phyloP scores from a whole-genome alignment of 2,113 vertebrate species.

The Chascanopsetta lugubris region DNA sequence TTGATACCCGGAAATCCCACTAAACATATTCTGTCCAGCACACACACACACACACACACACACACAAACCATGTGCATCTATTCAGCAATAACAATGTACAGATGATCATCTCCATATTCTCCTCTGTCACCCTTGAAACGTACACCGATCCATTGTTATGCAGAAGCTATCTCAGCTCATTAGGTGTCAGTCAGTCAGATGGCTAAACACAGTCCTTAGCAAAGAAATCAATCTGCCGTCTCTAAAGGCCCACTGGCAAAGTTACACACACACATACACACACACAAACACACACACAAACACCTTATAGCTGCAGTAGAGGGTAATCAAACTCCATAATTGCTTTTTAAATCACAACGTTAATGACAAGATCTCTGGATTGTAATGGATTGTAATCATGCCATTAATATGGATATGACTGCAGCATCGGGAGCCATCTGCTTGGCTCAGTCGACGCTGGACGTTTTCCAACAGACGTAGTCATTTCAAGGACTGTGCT shows the following conservation, averaged over 20 bases:
- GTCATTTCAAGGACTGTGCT: constrained; percentile 70
- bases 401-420: constrained; percentile 81
- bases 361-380: constrained; percentile 80
- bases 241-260: constrained; percentile 56
- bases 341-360: constrained; percentile 82
- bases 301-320: constrained; percentile 55
- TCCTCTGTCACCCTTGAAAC: constrained; percentile 19
- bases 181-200: constrained; percentile 76
- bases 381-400: constrained; percentile 80
- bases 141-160: constrained; percentile 49
- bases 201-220: constrained; percentile 60
- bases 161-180: constrained; percentile 70
- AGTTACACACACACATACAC: constrained; percentile 32
- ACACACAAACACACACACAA: constrained; percentile 25
- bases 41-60: too few species aligned
- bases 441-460: constrained; percentile 62
- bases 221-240: constrained; percentile 70
- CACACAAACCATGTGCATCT: constrained; percentile 1
- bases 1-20: too few species aligned
- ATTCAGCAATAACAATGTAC: neutral
- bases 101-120: constrained; percentile 13
- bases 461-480: constrained; percentile 60
- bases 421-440: constrained; percentile 77
- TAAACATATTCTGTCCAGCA: too few species aligned
- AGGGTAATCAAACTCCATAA: constrained; percentile 81